phyloP scores from a whole-genome alignment of 2,888 invertebrate genomes.

The Tenthredo mesomela region DNA sequence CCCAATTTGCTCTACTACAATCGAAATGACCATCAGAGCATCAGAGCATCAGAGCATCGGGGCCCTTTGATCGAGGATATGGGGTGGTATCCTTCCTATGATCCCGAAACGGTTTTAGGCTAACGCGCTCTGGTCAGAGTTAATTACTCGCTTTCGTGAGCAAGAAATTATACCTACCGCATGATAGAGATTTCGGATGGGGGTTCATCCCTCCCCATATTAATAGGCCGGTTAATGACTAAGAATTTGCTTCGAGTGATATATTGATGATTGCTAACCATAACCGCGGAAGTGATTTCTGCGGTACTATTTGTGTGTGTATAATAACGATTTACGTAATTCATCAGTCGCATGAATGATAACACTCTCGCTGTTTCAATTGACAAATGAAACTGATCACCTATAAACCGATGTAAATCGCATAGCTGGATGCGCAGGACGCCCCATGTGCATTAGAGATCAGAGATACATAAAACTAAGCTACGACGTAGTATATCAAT shows the following conservation, averaged over 20 bases:
- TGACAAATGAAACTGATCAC: conserved; percentile 5
- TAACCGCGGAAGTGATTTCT: neutral
- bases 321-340: too few species aligned
- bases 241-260: neutral
- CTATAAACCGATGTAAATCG: neutral
- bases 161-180: conserved; percentile 38
- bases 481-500: neutral
- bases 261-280: neutral
- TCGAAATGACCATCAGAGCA: neutral
- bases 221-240: conserved; percentile 16
- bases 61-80: neutral
- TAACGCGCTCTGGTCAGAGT: neutral
- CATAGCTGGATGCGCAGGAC: too few species aligned
- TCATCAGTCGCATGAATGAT: too few species aligned
- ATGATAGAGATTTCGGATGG: neutral
- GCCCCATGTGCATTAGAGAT: neutral
- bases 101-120: conserved; percentile 33
- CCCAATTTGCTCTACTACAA: neutral
- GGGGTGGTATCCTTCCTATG: conserved; percentile 14
- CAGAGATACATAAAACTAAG: neutral
- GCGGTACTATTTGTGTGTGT: neutral
- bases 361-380: neutral
- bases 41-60: neutral
- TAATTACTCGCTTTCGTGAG: conserved; percentile 29
- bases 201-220: neutral